Evolutionary conservation across 2,797 vertebrate species (phyloP).

Genomic region (Hirundo rustica): DNA sequence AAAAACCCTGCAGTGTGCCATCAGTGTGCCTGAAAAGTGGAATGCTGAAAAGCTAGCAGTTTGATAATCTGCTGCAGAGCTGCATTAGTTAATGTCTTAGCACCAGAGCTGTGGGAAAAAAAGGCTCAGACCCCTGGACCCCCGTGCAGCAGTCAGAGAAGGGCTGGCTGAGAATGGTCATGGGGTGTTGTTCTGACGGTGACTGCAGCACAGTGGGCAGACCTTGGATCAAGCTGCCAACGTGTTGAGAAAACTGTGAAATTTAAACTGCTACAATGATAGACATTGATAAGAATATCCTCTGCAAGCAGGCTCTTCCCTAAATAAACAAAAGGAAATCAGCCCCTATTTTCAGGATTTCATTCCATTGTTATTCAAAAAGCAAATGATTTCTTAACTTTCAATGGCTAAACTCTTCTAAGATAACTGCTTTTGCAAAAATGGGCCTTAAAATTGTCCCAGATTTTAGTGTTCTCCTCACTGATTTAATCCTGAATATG

Average conservation of each 20-base stretch:
- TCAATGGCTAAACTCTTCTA: background rate
- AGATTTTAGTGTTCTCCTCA: background rate
- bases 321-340: background rate
- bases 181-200: background rate
- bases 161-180: fast-evolving
- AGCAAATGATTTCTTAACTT: background rate
- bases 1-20: background rate
- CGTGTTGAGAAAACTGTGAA: background rate
- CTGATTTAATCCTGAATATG: background rate
- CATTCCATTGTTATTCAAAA: background rate
- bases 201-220: background rate
- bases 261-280: background rate
- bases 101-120: background rate
- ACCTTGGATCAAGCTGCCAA: background rate
- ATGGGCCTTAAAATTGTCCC: background rate
- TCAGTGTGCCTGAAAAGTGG: background rate
- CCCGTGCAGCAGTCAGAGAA: background rate
- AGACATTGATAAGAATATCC: too few relatives aligned
- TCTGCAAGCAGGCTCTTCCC: background rate
- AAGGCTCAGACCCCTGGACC: background rate
- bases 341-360: background rate
- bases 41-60: background rate
- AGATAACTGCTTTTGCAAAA: background rate
- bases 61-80: background rate
- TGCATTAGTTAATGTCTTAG: background rate